These are phyloP conservation scores for Nineta flava DNA, from an alignment of 2,888 invertebrate species.

Conservation along the genomic window DNA sequence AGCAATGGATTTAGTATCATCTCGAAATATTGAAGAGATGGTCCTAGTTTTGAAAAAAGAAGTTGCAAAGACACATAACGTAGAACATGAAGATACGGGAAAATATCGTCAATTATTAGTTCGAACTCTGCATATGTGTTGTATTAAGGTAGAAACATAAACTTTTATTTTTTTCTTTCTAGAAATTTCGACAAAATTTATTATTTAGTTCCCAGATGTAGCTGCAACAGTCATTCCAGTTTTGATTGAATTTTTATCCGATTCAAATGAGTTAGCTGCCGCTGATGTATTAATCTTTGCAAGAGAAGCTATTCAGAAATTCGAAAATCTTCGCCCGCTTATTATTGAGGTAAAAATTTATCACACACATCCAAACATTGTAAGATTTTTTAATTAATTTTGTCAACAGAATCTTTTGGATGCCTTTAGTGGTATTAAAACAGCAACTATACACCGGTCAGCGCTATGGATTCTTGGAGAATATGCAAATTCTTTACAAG, in stretches of 20 bases:
- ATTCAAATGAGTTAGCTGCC: conserved; percentile 79
- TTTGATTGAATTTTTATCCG: conserved; percentile 81
- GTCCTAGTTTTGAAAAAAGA: conserved; percentile 85
- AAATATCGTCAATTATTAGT: conserved; percentile 92
- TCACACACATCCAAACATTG: too few species aligned
- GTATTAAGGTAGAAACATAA: conserved; percentile 58
- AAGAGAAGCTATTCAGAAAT: conserved; percentile 89
- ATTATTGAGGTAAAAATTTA: conserved; percentile 69
- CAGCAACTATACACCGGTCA: conserved; percentile 82
- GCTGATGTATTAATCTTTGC: conserved; percentile 89
- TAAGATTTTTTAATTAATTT: neutral
- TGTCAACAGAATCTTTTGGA: conserved; percentile 47
- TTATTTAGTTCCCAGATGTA: conserved; percentile 69
- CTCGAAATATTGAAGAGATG: conserved; percentile 90
- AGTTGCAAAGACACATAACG: conserved; percentile 74
- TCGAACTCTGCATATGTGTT: conserved; percentile 83
- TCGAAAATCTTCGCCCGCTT: conserved; percentile 60
- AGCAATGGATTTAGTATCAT: conserved; percentile 69
- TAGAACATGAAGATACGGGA: conserved; percentile 89
- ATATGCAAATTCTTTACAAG: conserved; percentile 65
- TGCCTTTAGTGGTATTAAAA: conserved; percentile 71
- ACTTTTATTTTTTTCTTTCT: conserved; percentile 16
- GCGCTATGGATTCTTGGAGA: conserved; percentile 97
- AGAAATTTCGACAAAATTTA: neutral
- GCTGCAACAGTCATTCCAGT: conserved; percentile 89